These are phyloP conservation scores for Euwallacea fornicatus DNA, from an alignment of 1,140 invertebrate genomes.

Conservation along the genomic window DNA sequence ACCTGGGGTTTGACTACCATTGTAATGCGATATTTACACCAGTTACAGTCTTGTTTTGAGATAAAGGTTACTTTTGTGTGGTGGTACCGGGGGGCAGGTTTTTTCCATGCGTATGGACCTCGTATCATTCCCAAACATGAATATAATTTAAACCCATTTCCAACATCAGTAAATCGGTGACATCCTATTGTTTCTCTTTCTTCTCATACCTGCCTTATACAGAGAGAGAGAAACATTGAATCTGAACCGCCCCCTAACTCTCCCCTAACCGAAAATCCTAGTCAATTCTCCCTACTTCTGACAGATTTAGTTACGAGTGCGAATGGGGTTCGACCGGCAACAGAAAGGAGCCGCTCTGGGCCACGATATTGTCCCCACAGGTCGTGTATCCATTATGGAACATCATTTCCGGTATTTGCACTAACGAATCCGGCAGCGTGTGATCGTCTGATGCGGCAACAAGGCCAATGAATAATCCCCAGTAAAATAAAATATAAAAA, in stretches of 20 bases:
- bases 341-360: conserved; percentile 49
- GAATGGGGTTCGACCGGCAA: conserved; percentile 52
- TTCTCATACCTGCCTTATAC: no score
- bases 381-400: conserved; percentile 51
- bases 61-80: no score
- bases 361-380: conserved; percentile 51
- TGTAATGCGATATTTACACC: no score
- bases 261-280: neutral
- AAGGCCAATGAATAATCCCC: neutral
- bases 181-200: no score
- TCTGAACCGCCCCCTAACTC: neutral
- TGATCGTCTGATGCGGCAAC: conserved; percentile 44
- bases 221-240: no score
- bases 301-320: conserved; percentile 44
- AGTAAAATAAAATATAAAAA: conserved; percentile 4
- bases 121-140: no score
- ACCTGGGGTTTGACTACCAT: neutral
- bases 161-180: no score
- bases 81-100: no score
- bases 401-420: conserved; percentile 51
- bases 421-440: conserved; percentile 49
- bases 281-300: neutral
- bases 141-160: no score
- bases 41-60: no score
- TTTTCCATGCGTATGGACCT: no score